Percentiles rank a stretch among this genome's conserved stretches.
These are phyloP conservation scores for Mya arenaria DNA, from an alignment of 1,140 invertebrate species.

Conservation along the genomic window DNA sequence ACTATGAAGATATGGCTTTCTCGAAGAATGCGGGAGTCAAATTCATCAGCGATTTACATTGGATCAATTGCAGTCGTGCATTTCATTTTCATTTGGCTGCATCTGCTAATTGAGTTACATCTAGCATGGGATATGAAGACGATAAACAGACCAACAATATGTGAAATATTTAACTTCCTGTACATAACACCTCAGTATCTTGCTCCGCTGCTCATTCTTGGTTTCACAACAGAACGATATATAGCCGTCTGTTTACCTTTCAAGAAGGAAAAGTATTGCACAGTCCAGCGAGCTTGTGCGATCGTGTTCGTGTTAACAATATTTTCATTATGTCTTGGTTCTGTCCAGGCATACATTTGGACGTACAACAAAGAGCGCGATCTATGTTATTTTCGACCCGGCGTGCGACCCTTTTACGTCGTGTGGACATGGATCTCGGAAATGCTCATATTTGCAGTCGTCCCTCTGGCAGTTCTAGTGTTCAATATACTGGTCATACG, in stretches of 20 bases:
- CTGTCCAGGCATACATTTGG: conserved; percentile 77
- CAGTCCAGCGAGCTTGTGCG: conserved; percentile 64
- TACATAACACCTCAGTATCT: conserved; percentile 76
- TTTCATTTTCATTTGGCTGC: conserved; percentile 74
- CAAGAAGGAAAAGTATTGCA: conserved; percentile 80
- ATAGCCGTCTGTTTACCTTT: conserved; percentile 97
- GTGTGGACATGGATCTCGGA: conserved; percentile 78
- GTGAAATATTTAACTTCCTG: conserved; percentile 72
- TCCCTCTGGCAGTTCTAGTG: conserved; percentile 75
- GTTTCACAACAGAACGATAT: conserved; percentile 96
- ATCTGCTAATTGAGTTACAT: conserved; percentile 71
- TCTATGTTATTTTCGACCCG: conserved; percentile 21
- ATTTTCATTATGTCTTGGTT: conserved; percentile 63
- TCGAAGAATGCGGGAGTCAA: conserved; percentile 73
- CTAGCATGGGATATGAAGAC: conserved; percentile 70
- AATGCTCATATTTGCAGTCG: conserved; percentile 74
- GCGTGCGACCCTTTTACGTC: conserved; percentile 61
- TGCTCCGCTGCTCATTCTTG: conserved; percentile 81
- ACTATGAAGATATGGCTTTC: conserved; percentile 77
- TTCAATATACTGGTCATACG: conserved; percentile 78
- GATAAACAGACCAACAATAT: conserved; percentile 67
- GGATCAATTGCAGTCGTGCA: conserved; percentile 77
- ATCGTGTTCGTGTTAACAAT: conserved; percentile 57
- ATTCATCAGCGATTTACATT: conserved; percentile 79
- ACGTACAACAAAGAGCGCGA: conserved; percentile 53